A percentile compares a stretch with the other conserved stretches of the same genome.
These are phyloP conservation scores for Ophiodon elongatus DNA, from an alignment of 2,113 vertebrate species.

Conservation along the genomic window DNA sequence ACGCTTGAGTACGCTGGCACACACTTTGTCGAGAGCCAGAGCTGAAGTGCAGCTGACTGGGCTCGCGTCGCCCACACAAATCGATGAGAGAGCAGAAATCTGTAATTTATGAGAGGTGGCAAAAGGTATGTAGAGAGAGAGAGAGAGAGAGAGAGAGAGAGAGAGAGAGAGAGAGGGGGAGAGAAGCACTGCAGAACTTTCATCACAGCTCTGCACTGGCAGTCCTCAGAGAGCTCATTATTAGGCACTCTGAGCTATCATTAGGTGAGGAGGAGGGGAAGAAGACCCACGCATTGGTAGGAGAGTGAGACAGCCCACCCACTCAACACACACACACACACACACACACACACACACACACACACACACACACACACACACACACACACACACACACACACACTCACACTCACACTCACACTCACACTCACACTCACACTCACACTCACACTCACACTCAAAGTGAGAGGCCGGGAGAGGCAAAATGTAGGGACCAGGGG, in stretches of 20 bases:
- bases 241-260: constrained; percentile 21
- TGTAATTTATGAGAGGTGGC: constrained; percentile 54
- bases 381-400: too few relatives aligned
- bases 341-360: too few relatives aligned
- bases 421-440: too few relatives aligned
- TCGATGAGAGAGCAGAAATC: constrained; percentile 70
- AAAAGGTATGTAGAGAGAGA: constrained; percentile 21
- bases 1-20: constrained; percentile 67
- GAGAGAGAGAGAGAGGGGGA: constrained; percentile 16
- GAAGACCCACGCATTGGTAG: background rate
- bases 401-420: too few relatives aligned
- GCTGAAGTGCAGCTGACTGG: constrained; percentile 55
- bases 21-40: constrained; percentile 46
- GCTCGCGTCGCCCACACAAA: constrained; percentile 42
- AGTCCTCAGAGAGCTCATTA: constrained; percentile 58
- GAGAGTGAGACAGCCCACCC: constrained; percentile 16
- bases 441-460: too few relatives aligned
- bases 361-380: too few relatives aligned
- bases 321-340: background rate
- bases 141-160: constrained; percentile 24
- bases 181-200: constrained; percentile 70
- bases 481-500: background rate
- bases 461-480: too few relatives aligned
- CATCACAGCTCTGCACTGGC: constrained; percentile 46
- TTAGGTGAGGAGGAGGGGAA: constrained; percentile 7